A percentile compares a stretch with the other conserved stretches of the same genome.
Evolutionary conservation across 1,140 invertebrate species (phyloP).

Genomic region (Ips typographus): DNA sequence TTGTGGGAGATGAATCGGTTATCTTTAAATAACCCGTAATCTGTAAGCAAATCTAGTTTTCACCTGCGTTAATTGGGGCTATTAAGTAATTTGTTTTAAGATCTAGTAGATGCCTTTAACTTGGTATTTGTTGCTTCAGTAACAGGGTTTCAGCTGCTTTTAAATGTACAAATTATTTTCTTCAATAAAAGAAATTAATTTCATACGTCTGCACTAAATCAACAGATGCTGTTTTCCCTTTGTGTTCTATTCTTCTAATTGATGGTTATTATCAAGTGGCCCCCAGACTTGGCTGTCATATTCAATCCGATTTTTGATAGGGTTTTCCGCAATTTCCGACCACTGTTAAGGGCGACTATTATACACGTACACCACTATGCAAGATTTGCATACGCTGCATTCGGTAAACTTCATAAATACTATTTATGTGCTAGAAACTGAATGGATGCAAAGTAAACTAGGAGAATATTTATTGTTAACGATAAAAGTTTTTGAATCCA

Average conservation of each 20-base stretch:
- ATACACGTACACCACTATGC: neutral
- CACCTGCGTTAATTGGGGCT: too few species aligned
- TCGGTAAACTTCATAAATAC: neutral
- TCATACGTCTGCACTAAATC: too few species aligned
- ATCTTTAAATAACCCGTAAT: too few species aligned
- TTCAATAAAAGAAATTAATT: too few species aligned
- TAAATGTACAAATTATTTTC: too few species aligned
- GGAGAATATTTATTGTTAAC: neutral
- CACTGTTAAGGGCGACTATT: neutral
- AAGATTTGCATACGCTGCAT: conserved; percentile 1
- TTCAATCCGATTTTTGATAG: neutral
- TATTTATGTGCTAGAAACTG: conserved; percentile 3
- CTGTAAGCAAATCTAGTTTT: too few species aligned
- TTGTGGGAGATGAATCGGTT: too few species aligned
- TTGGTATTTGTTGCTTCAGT: too few species aligned
- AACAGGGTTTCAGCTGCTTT: too few species aligned
- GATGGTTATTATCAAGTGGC: too few species aligned
- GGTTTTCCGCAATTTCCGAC: neutral
- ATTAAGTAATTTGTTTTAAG: too few species aligned
- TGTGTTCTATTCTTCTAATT: neutral
- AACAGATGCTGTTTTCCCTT: neutral
- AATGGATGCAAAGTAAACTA: neutral
- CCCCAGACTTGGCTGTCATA: neutral
- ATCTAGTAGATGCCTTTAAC: too few species aligned
- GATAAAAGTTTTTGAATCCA: neutral